Conservation (phyloP, 2,797 vertebrate species). For the Tolypeutes matacus region DNA sequence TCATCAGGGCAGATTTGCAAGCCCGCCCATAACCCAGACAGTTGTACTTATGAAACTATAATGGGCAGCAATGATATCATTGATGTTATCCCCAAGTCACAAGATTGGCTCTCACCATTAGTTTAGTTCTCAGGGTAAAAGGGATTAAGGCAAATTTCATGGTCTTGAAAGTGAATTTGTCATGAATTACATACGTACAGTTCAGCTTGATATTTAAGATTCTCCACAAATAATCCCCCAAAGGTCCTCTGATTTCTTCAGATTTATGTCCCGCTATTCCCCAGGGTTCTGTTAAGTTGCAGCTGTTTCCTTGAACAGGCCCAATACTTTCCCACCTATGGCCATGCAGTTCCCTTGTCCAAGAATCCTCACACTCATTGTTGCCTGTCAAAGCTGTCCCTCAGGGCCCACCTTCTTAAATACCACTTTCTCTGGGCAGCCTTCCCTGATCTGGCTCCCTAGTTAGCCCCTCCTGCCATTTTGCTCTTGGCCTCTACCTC, state of each 20-base stretch:
- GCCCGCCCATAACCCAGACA: background rate
- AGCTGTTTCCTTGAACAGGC: conserved; percentile 23
- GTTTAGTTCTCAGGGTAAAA: conserved; percentile 26
- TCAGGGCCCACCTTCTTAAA: background rate
- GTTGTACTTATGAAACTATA: background rate
- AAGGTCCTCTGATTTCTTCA: conserved; percentile 43
- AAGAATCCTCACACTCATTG: background rate
- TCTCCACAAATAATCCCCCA: background rate
- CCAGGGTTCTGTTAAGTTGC: background rate
- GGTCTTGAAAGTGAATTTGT: conserved; percentile 20
- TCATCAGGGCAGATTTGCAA: background rate
- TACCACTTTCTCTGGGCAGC: background rate
- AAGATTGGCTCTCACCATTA: background rate
- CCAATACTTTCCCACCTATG: background rate
- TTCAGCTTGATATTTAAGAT: background rate
- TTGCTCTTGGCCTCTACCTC: background rate
- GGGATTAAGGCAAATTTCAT: conserved; percentile 9
- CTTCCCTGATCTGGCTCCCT: background rate
- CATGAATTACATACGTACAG: background rate
- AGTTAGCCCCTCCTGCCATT: background rate
- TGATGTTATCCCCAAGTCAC: background rate
- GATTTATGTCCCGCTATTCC: background rate
- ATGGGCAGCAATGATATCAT: background rate
- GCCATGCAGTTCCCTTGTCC: background rate
- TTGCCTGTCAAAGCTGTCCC: background rate